Evolutionary conservation across 2,797 vertebrate genomes (phyloP).

Genomic region (Otolemur crassicaudatus): DNA sequence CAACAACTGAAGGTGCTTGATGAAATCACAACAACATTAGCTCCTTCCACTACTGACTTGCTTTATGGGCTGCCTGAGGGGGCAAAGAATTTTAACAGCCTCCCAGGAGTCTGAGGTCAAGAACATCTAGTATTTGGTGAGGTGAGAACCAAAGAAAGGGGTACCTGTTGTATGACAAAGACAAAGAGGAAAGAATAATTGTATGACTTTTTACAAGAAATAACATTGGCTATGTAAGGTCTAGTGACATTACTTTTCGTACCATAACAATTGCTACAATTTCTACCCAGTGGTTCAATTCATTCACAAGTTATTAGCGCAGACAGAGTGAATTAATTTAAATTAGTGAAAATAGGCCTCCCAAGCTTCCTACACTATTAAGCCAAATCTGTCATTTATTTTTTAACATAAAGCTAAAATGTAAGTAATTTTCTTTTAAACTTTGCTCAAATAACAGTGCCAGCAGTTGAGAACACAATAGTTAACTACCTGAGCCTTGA

Average conservation of each 20-base stretch:
- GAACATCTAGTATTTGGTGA: background rate
- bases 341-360: constrained; percentile 4
- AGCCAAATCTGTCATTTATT: constrained; percentile 43
- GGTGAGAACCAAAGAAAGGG: background rate
- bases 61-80: background rate
- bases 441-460: constrained; percentile 7
- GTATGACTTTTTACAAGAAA: constrained; percentile 41
- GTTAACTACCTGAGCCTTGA: constrained; percentile 2
- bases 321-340: constrained; percentile 51
- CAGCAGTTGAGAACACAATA: constrained; percentile 22
- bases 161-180: background rate
- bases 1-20: background rate
- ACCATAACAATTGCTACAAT: background rate
- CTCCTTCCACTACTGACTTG: background rate
- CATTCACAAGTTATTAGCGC: background rate
- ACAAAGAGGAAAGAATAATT: background rate
- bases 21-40: background rate
- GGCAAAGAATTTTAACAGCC: background rate
- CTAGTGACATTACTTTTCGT: background rate
- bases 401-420: constrained; percentile 43
- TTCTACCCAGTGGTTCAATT: constrained; percentile 25
- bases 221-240: background rate
- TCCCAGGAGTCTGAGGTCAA: background rate
- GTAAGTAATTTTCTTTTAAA: background rate
- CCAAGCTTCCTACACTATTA: constrained; percentile 21